Evolutionary conservation across 2,797 vertebrate genomes (phyloP), one percentile per base, ranked within the genome.

Genomic region (Tadarida brasiliensis): DNA sequence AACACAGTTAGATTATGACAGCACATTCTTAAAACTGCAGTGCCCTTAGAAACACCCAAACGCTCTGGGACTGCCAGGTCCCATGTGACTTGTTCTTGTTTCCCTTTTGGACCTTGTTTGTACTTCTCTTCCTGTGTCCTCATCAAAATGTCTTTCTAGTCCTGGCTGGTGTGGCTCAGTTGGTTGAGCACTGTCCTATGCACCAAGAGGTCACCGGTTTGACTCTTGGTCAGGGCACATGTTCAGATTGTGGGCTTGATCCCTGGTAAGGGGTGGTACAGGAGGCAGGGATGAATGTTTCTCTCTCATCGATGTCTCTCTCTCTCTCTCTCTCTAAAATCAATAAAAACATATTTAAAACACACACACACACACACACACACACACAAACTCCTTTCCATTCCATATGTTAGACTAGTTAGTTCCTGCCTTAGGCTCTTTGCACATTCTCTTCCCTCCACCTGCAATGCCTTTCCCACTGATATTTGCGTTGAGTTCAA

Each of bases 221-320:
- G 0, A 65, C 30, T 65, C 63, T 30, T 65, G 63, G 30, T 65
- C 30, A 65, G 30, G 63, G 30, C 17, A 30, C 30, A 65, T 65
- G 28, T 28, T 12, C 17, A 28, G 15, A 16, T 65, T 65, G 30
- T 30, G n/a, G 30, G 30, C 63, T 65, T 0, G 0, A 65, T 65
- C 30, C 63, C 15, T 0, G 3, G 30, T n/a, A n/a, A 3, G 63
- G 15, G 2, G 63, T 17, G 2, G 1, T 65, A 28, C 30, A 65
- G 15, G 30, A 65, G 15, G 15, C 4, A 17, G 30, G 16, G 63
- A 17, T n/a, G 14, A 65, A n/a, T 65, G 63, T 65, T 65, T 17
- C 63, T 65, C 61, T 63, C 63, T 65, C 11, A 44, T 44, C 39
- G 39, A 44, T 61, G 4, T 4, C 26, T 61, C 30, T 65, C 30